These are phyloP conservation scores for Cydia pomonella DNA, from an alignment of 1,140 invertebrate genomes.

Conservation along the genomic window DNA sequence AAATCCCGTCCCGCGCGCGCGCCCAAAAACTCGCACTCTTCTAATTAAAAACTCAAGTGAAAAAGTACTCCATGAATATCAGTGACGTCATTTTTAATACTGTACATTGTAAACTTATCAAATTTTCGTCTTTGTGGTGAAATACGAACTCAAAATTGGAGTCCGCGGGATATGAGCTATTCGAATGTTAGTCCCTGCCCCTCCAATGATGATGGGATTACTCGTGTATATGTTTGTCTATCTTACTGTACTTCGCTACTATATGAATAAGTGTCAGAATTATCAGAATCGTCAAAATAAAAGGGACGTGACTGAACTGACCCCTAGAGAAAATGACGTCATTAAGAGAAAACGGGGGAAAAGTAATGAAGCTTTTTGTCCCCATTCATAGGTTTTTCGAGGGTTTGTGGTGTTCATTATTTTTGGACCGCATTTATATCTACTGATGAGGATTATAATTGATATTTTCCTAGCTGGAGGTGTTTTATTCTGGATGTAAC, in stretches of 20 bases:
- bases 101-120: no score
- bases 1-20: no score
- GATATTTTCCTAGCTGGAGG: neutral
- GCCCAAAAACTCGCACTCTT: no score
- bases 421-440: slow-evolving; percentile 17
- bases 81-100: no score
- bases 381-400: slow-evolving; percentile 47
- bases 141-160: no score
- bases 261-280: slow-evolving; percentile 31
- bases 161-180: no score
- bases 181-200: no score
- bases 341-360: slow-evolving; percentile 57
- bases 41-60: no score
- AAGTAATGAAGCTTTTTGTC: slow-evolving; percentile 60
- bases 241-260: slow-evolving; percentile 25
- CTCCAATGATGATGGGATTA: no score
- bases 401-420: slow-evolving; percentile 29
- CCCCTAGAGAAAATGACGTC: slow-evolving; percentile 62
- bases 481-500: neutral
- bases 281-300: slow-evolving; percentile 47
- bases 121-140: no score
- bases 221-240: slow-evolving; percentile 43
- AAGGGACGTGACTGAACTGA: slow-evolving; percentile 51
- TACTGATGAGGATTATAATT: slow-evolving; percentile 10
- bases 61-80: no score